Evolutionary conservation across 2,113 vertebrate genomes (phyloP), one percentile per base, ranked within the genome.

Genomic region (Ciconia stormi): DNA sequence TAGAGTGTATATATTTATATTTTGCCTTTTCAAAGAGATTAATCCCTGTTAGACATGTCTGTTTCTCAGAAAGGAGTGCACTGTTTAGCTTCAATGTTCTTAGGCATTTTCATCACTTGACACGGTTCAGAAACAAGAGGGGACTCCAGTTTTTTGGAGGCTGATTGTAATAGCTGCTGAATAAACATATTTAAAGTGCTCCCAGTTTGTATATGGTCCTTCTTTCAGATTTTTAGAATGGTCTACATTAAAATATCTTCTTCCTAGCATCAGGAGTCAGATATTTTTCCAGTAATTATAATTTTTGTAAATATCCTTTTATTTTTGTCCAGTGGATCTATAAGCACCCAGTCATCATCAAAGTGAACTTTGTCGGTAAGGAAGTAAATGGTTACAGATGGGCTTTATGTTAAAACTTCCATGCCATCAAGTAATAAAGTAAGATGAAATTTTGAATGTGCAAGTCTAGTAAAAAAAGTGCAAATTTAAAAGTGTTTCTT

Each of bases 1-100:
- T 96, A 97, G 95, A 97, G 94, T 98, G 96, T 97, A 97, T 82
- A 97, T 97, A 97, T 97, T 96, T 97, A 96, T 97, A 97, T 97
- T 95, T 96, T 96, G 94, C 97, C 93, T 97, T 96, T 96, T 93
- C 83, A 82, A 93, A 94, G 76, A 97, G 76, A 80, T 95, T 61
- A 91, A 92, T 89, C 94, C 96, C 87, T 91, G 82, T 80, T 96
- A 97, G 91, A 93, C 1, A 4, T 81, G 36, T 93, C 71, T 86
- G 71, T 87, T 95, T 96, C 96, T 97, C 96, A 97, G 94, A 97
- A 95, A 69, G 95, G 90, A 90, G 95, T 95, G 93, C 96, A 91
- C 94, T 71, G 21, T 81, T 74, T 81, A 95, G 88, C 96, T 97
- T 95, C 91, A 61, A 46, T 96, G 87, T 93, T 95, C 83, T 49